phyloP scores from a whole-genome alignment of 1,140 invertebrate genomes.

The Drepana arcuata region DNA sequence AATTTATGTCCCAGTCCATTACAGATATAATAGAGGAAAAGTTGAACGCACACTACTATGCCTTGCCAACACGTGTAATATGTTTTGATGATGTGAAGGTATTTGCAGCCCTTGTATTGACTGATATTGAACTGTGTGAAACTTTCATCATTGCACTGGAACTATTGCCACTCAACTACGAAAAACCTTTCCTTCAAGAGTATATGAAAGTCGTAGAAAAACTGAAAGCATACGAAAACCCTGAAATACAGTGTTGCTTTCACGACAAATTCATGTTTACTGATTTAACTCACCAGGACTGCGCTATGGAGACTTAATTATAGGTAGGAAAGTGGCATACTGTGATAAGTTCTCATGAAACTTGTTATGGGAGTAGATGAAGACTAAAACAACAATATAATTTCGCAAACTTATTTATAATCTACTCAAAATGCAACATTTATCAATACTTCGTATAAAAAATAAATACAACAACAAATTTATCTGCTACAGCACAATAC shows the following conservation, averaged over 20 bases:
- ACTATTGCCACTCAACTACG: not conserved
- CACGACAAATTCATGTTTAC: not conserved
- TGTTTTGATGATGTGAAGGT: not conserved
- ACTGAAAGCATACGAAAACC: not conserved
- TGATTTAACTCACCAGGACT: not conserved
- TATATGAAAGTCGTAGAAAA: constrained; percentile 1
- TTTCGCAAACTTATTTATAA: constrained; percentile 62
- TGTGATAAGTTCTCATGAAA: not conserved
- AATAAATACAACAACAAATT: constrained; percentile 64
- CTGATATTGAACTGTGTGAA: not conserved
- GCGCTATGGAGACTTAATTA: not conserved
- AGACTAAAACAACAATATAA: constrained; percentile 17
- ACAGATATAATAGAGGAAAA: not conserved
- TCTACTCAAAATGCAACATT: constrained; percentile 63
- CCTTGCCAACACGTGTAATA: too few species aligned
- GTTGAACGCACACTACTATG: not conserved
- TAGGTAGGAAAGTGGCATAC: not conserved
- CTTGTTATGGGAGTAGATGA: not conserved
- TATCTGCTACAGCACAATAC: constrained; percentile 41
- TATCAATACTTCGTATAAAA: constrained; percentile 64
- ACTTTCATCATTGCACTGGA: not conserved
- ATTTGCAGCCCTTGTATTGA: not conserved
- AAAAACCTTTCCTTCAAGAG: not conserved
- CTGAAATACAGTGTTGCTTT: not conserved
- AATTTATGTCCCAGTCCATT: not conserved